Conservation (phyloP, 1,140 invertebrate genomes). For the Bradysia coprophila region DNA sequence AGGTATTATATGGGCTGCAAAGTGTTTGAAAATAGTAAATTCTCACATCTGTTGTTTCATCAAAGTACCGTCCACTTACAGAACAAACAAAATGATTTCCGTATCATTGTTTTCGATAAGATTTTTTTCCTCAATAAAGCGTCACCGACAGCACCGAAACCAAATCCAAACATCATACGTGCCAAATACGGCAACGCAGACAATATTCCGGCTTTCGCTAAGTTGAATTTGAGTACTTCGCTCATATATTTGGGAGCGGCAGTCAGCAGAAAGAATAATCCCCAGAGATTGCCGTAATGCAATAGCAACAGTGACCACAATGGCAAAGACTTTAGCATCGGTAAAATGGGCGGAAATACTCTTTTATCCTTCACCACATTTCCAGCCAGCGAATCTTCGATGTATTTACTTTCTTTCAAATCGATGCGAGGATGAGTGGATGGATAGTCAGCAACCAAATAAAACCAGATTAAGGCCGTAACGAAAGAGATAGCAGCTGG, state of each 20-base stretch:
- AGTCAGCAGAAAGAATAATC: constrained; percentile 65
- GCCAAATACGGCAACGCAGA: constrained; percentile 40
- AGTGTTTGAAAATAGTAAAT: neutral
- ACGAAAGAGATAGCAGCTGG: constrained; percentile 39
- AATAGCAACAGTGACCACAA: constrained; percentile 43
- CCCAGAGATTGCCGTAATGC: constrained; percentile 60
- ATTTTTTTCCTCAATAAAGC: constrained; percentile 29
- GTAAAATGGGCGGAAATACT: constrained; percentile 33
- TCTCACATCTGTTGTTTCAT: neutral
- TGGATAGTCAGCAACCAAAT: constrained; percentile 49
- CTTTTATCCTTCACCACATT: constrained; percentile 24
- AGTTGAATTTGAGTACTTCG: constrained; percentile 51
- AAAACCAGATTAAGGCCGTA: constrained; percentile 42
- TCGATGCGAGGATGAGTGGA: constrained; percentile 54
- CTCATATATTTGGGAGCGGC: constrained; percentile 78
- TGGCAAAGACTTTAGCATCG: constrained; percentile 39
- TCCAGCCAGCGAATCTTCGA: constrained; percentile 37
- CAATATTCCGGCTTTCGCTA: constrained; percentile 41
- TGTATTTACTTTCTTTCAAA: constrained; percentile 54
- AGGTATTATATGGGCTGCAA: constrained; percentile 42
- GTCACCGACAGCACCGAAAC: constrained; percentile 40
- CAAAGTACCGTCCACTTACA: constrained; percentile 25
- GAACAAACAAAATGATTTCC: constrained; percentile 43
- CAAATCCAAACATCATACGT: constrained; percentile 32
- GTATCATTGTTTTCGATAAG: constrained; percentile 33